Conservation (phyloP, 2,113 vertebrate genomes). For the Rhinolophus sinicus region DNA sequence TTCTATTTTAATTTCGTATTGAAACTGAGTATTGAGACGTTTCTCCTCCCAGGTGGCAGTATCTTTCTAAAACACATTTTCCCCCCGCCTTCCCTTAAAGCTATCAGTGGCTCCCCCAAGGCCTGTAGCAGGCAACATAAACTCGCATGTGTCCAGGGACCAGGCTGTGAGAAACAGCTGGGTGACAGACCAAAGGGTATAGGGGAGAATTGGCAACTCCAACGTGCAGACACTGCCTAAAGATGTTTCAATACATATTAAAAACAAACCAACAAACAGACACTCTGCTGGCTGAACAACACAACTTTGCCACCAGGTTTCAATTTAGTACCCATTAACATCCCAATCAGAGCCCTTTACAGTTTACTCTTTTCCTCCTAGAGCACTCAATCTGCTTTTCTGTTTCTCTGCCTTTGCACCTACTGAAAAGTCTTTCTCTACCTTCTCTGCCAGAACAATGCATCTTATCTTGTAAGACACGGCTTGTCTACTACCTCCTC, state of each 20-base stretch:
- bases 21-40: conserved; percentile 30
- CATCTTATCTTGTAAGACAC: neutral
- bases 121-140: neutral
- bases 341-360: neutral
- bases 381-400: neutral
- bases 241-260: neutral
- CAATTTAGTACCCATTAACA: neutral
- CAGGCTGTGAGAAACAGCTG: neutral
- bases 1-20: conserved; percentile 24
- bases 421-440: neutral
- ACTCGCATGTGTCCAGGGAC: neutral
- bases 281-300: neutral
- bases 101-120: neutral
- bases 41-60: neutral
- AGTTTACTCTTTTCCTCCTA: neutral
- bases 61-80: conserved; percentile 5
- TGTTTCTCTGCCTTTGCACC: conserved; percentile 36
- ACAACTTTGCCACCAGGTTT: neutral
- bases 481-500: neutral
- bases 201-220: neutral
- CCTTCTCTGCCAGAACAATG: conserved; percentile 19
- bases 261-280: neutral
- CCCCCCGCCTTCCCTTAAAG: neutral
- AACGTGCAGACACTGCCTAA: neutral
- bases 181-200: neutral